Conservation (phyloP, 2,797 vertebrate genomes). For the Mormyrops attenuatus region DNA sequence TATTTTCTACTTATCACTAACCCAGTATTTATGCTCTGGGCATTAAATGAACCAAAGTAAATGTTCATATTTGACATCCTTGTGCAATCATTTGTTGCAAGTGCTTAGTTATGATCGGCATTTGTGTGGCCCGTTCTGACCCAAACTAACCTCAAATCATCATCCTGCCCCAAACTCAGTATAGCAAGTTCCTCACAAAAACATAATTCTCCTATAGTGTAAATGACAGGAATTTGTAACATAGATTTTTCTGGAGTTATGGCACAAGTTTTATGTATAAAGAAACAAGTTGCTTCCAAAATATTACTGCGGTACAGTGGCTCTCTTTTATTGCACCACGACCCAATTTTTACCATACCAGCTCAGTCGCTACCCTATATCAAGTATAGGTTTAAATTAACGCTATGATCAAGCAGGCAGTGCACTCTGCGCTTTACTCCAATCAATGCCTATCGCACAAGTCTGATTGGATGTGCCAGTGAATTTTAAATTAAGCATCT, state of each 20-base stretch:
- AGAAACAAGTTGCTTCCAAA: neutral
- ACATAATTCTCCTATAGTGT: neutral
- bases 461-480: neutral
- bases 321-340: neutral
- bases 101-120: neutral
- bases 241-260: neutral
- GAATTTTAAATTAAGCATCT: neutral
- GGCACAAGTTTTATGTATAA: neutral
- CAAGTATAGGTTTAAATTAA: neutral
- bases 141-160: neutral
- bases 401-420: neutral
- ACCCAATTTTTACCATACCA: neutral
- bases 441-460: neutral
- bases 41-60: slow-evolving; percentile 17
- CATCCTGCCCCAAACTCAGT: neutral
- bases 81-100: neutral
- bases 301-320: neutral
- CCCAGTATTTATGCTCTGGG: slow-evolving; percentile 23
- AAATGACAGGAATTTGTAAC: neutral
- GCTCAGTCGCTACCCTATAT: neutral
- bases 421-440: neutral
- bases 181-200: neutral
- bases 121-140: neutral
- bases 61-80: neutral
- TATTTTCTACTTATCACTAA: slow-evolving; percentile 16